Evolutionary conservation across 2,113 vertebrate species (phyloP).

Genomic region (Microtus richardsoni): DNA sequence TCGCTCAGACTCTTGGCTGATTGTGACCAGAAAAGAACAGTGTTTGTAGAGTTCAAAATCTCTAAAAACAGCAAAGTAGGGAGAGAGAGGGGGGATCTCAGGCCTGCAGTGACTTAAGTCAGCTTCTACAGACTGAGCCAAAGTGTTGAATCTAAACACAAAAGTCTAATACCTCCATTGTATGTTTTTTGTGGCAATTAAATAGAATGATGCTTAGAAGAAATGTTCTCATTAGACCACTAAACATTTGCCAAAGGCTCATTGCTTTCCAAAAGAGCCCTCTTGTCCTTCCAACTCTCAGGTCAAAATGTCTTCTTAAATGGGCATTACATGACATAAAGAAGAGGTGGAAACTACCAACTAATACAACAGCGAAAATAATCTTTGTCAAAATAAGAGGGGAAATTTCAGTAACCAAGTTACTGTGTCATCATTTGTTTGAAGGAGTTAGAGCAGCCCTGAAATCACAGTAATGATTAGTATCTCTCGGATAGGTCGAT

Average conservation of each 20-base stretch:
- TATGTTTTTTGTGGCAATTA: not conserved
- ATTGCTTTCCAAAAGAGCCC: not conserved
- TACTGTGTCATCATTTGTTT: slow-evolving; percentile 22
- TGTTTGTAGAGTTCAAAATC: slow-evolving; percentile 1
- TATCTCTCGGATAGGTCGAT: not conserved
- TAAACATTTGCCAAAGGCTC: not conserved
- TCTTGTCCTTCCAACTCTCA: slow-evolving; percentile 16
- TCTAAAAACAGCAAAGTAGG: not conserved
- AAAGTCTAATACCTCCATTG: not conserved
- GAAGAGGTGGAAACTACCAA: not conserved
- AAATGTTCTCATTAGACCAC: not conserved
- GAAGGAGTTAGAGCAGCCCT: not conserved
- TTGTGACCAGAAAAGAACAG: not conserved
- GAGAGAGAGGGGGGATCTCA: not conserved
- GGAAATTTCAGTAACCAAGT: slow-evolving; percentile 40
- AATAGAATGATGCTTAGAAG: not conserved
- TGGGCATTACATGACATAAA: not conserved
- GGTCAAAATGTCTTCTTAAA: slow-evolving; percentile 20
- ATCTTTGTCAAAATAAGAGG: slow-evolving; percentile 48
- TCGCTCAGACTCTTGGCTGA: slow-evolving; percentile 28
- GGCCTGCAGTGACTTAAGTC: not conserved
- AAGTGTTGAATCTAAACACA: not conserved
- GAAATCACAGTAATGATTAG: not conserved
- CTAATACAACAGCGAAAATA: not conserved
- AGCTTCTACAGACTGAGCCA: not conserved